Evolutionary conservation across 2,888 invertebrate species (phyloP), one percentile per base, ranked within the genome.

Genomic region (Zele albiditarsus): DNA sequence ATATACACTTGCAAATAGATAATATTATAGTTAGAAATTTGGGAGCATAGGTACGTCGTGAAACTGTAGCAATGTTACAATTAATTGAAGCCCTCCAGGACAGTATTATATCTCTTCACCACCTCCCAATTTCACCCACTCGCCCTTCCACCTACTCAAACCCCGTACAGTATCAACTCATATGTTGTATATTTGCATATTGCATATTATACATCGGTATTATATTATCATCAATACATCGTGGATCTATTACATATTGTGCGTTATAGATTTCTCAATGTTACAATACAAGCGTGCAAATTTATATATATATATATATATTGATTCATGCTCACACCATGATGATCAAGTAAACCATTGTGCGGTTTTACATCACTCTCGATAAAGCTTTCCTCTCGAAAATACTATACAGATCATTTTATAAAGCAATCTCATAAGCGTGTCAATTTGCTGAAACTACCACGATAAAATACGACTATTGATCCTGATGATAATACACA

Each of bases 381-480:
- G 23, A 33, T 38, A 16, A 42, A 42, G 23, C 53, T 10, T 16
- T 23, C 12, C 46, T 8, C 42, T 31, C n/a, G 27, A 46, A 28
- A 71, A 62, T 58, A 33, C 46, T 27, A 68, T 62, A 33, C 53
- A 71, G 71, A 71, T 73, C 49, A 60, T 42, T 68, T 62, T 12
- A 57, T 67, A 23, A 67, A 68, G 60, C 68, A 46, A 60, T 73
- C 68, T 73, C 67, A 73, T 68, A 73, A 73, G 67, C 73, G 57
- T 62, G 57, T 38, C 68, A 73, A 73, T 73, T 73, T 68, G 42
- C 60, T 33, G 31, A 46, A 68, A 73, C 73, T 73, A 33, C 62
- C 65, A 28, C 42, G 33, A 58, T 68, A 68, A 73, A 73, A 73
- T 73, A 73, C 42, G 46, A 60, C 12, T 62, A 60, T 62, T 62